Evolutionary conservation across 2,797 vertebrate genomes (phyloP).

Genomic region (Chelmon rostratus): DNA sequence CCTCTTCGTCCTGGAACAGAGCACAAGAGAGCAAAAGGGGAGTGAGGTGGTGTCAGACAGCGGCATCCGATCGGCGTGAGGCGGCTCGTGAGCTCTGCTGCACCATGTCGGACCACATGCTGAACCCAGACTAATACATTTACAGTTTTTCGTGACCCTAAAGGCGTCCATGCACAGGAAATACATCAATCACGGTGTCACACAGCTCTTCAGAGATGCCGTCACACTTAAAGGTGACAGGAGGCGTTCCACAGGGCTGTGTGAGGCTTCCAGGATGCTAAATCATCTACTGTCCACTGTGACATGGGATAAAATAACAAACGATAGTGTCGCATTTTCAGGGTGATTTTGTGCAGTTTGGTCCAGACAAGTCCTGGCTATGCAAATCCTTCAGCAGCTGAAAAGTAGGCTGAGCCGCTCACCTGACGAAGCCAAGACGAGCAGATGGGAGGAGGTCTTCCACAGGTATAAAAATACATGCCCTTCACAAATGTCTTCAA

Average conservation of each 20-base stretch:
- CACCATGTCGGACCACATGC: not conserved
- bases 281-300: not conserved
- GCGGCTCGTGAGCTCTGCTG: not conserved
- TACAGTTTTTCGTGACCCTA: not conserved
- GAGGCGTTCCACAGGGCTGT: too few species aligned
- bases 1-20: slow-evolving; percentile 74
- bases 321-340: not conserved
- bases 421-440: slow-evolving; percentile 61
- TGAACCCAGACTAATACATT: too few species aligned
- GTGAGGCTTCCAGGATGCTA: not conserved
- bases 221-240: not conserved
- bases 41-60: not conserved
- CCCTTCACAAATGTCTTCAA: slow-evolving; percentile 33
- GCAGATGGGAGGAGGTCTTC: slow-evolving; percentile 58
- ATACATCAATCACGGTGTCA: too few species aligned
- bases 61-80: not conserved
- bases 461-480: slow-evolving; percentile 67
- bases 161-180: not conserved
- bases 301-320: not conserved
- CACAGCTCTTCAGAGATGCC: too few species aligned
- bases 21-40: not conserved
- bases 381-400: too few species aligned
- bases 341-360: not conserved
- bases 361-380: not conserved
- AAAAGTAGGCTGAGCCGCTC: slow-evolving; percentile 12